Evolutionary conservation across 2,888 invertebrate genomes (phyloP), one percentile per base, ranked within the genome.

Genomic region (Xestia c-nigrum): DNA sequence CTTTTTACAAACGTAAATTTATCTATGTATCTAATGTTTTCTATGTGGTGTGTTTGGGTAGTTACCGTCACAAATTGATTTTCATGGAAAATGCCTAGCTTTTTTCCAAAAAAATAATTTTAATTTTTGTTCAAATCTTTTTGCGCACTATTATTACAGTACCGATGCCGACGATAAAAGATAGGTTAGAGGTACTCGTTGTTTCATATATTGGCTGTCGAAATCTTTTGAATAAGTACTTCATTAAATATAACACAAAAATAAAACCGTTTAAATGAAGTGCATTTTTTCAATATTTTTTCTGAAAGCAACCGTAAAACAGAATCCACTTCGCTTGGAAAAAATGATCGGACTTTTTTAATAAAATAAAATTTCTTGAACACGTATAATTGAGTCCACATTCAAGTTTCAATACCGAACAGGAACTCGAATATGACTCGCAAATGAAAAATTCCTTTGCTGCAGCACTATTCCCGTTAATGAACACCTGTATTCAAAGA

Each of bases 401-500:
- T 88, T 89, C 83, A 84, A 76, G 76, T 83, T 83, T 83, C 80
- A 88, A 88, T 87, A 85, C 76, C 74, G 77, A 75, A 78, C 66
- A 68, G 80, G 87, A 88, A 86, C 91, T 93, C 92, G 31, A 93
- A 94, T 94, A 91, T 91, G 83, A 89, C 83, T 85, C 87, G 88
- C 90, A 94, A 95, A 96, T 96, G 95, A 96, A 96, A 96, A 96
- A 96, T 96, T 95, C 96, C 94, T 92, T 91, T 89, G 89, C 59
- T 43, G 69, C 71, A 52, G 72, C 73, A 86, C 81, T 83, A 85
- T 76, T 77, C 74, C 74, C 79, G 85, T 87, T 88, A 89, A 88
- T 94, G 94, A 95, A 93, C 92, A 90, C 91, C 87, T 87, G 87
- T 89, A 89, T 91, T 89, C 92, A 94, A 85, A 87, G 86, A 88